A percentile compares a stretch with the other conserved stretches of the same genome.
These are phyloP conservation scores for Bradypodion ventrale DNA, from an alignment of 2,797 vertebrate species.

Conservation along the genomic window DNA sequence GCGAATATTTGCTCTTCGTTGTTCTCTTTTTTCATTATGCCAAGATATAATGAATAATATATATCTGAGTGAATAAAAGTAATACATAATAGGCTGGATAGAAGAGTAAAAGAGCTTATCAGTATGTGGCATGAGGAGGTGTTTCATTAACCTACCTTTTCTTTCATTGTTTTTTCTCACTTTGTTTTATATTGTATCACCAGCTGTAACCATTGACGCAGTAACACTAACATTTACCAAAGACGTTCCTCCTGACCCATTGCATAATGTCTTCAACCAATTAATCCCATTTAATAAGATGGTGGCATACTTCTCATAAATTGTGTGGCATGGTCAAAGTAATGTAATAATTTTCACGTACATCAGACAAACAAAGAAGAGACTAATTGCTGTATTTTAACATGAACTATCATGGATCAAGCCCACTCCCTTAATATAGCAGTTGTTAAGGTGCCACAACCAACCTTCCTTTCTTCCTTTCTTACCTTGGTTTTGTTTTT, in stretches of 20 bases:
- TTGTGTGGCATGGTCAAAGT: constrained; percentile 48
- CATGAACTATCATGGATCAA: no score
- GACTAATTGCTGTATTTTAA: no score
- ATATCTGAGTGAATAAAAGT: neutral
- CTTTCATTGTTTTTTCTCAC: constrained; percentile 32
- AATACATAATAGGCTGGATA: neutral
- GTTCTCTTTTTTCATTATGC: neutral
- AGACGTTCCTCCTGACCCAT: constrained; percentile 37
- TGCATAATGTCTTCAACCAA: constrained; percentile 47
- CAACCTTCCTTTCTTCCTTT: no score
- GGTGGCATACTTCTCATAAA: constrained; percentile 55
- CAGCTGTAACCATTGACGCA: constrained; percentile 20
- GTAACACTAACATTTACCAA: constrained; percentile 51
- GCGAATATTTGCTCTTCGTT: constrained; percentile 5
- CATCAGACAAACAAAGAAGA: no score
- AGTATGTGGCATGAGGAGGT: neutral
- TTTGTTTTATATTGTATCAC: constrained; percentile 6
- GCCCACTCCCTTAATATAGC: no score
- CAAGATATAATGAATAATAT: neutral
- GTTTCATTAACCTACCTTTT: constrained; percentile 30
- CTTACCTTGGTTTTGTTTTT: no score
- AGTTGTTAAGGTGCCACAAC: no score
- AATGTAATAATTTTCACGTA: no score
- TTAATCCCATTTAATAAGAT: constrained; percentile 45
- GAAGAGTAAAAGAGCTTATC: constrained; percentile 10